phyloP scores from a whole-genome alignment of 2,888 invertebrate genomes.

The Aporophyla lueneburgensis region DNA sequence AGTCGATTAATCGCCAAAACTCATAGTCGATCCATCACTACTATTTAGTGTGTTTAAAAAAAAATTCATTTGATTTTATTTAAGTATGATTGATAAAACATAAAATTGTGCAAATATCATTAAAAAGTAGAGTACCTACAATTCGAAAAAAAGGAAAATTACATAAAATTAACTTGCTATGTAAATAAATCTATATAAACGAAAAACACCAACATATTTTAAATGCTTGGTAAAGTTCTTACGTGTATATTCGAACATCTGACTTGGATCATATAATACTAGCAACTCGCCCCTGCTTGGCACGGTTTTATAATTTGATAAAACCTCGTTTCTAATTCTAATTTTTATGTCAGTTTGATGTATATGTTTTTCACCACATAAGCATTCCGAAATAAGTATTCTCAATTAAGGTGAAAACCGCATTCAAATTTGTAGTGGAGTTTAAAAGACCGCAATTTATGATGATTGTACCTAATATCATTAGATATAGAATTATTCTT shows the following conservation, averaged over 20 bases:
- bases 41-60: too few species aligned
- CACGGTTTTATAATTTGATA: background rate
- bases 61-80: too few species aligned
- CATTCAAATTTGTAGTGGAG: background rate
- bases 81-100: background rate
- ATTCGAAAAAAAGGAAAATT: slow-evolving; percentile 1
- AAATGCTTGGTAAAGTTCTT: slow-evolving; percentile 1
- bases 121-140: background rate
- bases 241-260: background rate
- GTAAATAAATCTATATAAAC: background rate
- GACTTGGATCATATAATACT: background rate
- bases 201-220: slow-evolving; percentile 3
- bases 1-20: too few species aligned
- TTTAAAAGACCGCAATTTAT: background rate
- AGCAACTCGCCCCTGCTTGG: background rate
- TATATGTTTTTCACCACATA: background rate
- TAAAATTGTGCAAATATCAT: slow-evolving; percentile 1
- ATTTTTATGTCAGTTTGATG: background rate
- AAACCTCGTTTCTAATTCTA: background rate
- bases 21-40: too few species aligned
- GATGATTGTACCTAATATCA: background rate
- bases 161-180: background rate
- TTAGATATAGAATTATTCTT: background rate
- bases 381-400: background rate
- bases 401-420: background rate